phyloP scores from a whole-genome alignment of 1,140 invertebrate species.

The Leucophenga varia region DNA sequence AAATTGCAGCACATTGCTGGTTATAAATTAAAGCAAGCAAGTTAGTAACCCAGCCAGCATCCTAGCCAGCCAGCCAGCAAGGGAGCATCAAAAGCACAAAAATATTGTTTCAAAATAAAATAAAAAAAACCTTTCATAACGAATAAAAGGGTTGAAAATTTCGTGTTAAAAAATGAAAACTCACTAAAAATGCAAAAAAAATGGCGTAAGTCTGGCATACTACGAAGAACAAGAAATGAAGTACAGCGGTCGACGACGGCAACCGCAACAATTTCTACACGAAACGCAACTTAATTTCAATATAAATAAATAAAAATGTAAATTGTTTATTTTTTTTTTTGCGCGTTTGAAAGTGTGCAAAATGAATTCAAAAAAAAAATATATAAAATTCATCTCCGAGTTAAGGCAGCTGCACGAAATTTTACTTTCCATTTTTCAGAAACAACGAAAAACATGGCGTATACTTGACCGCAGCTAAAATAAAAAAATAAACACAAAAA shows the following conservation, averaged over 20 bases:
- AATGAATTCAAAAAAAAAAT: too few relatives aligned
- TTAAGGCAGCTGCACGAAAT: conserved; percentile 6
- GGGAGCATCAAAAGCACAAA: too few relatives aligned
- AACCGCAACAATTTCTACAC: conserved; percentile 48
- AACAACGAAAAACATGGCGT: not conserved
- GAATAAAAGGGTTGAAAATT: conserved; percentile 14
- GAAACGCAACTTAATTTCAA: conserved; percentile 50
- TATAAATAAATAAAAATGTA: conserved; percentile 47
- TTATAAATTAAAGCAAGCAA: conserved; percentile 39
- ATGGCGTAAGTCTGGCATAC: conserved; percentile 3
- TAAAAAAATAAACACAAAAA: too few relatives aligned
- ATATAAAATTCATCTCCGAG: too few relatives aligned
- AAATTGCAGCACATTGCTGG: conserved; percentile 20
- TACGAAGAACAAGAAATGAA: conserved; percentile 18
- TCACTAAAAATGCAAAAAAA: conserved; percentile 12
- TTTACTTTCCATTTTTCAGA: conserved; percentile 20
- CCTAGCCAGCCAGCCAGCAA: too few relatives aligned
- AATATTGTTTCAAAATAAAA: too few relatives aligned
- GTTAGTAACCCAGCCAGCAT: too few relatives aligned
- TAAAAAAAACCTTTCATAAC: conserved; percentile 2
- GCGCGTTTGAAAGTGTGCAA: too few relatives aligned
- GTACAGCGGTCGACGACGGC: conserved; percentile 9
- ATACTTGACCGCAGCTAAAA: too few relatives aligned
- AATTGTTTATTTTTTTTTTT: conserved; percentile 2
- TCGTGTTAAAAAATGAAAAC: too few relatives aligned